Conservation (phyloP, 2,888 invertebrate genomes). For the Folsomia candida region DNA sequence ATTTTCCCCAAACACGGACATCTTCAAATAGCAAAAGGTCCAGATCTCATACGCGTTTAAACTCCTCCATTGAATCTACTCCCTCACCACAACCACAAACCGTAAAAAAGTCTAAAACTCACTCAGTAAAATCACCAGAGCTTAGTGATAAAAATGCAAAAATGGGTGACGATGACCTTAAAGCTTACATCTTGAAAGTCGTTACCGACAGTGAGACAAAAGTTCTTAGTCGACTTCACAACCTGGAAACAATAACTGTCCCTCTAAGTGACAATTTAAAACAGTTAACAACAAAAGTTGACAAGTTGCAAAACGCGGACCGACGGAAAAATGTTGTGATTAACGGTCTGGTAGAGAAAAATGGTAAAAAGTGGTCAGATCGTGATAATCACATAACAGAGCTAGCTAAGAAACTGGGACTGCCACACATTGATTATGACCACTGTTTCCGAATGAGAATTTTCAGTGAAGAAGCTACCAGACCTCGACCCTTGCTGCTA, state of each 20-base stretch:
- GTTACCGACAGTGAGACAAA: neutral
- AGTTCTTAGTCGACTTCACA: neutral
- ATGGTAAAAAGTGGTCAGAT: neutral
- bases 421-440: neutral
- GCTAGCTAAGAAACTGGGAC: neutral
- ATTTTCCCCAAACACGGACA: too few species aligned
- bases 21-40: too few species aligned
- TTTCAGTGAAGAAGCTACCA: neutral
- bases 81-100: neutral
- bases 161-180: neutral
- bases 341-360: neutral
- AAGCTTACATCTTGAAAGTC: neutral
- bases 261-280: too few species aligned
- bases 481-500: neutral
- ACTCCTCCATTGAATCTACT: neutral
- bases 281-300: neutral
- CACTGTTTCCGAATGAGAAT: neutral
- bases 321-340: neutral
- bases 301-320: neutral
- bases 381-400: neutral
- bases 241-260: neutral
- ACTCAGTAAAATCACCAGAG: too few species aligned
- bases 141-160: too few species aligned
- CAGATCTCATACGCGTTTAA: neutral
- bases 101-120: too few species aligned